Percentiles rank a stretch among this genome's conserved stretches.
phyloP scores from a whole-genome alignment of 2,797 vertebrate genomes.

The Emys orbicularis region DNA sequence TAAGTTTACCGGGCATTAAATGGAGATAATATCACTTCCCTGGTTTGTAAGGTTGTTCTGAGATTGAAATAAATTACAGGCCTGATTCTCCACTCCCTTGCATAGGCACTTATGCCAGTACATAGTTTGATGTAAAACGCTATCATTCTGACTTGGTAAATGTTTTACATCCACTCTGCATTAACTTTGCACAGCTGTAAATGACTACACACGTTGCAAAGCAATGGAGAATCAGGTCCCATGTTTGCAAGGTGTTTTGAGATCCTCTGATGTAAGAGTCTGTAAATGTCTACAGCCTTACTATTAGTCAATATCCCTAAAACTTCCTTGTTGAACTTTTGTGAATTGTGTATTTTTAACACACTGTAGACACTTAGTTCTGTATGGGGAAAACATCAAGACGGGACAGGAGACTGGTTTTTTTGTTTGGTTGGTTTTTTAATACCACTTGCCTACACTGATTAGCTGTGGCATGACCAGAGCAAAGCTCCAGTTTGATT shows the following conservation, averaged over 20 bases:
- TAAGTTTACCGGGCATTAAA: slow-evolving; percentile 23
- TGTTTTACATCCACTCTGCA: background rate
- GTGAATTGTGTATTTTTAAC: background rate
- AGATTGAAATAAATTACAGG: background rate
- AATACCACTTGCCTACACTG: background rate
- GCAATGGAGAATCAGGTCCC: background rate
- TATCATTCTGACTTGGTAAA: background rate
- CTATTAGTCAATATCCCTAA: background rate
- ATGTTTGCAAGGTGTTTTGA: background rate
- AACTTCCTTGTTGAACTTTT: background rate
- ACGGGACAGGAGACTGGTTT: background rate
- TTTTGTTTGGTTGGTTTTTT: background rate
- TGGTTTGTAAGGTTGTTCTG: background rate
- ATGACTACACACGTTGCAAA: background rate
- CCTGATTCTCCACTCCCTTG: background rate
- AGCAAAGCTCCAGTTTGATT: slow-evolving; percentile 35
- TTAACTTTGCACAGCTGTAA: background rate
- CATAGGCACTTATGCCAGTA: background rate
- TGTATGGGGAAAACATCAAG: slow-evolving; percentile 6
- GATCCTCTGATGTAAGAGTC: background rate
- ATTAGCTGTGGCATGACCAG: slow-evolving; percentile 10
- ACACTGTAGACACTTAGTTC: background rate
- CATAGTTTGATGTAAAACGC: background rate
- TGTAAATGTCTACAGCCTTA: background rate
- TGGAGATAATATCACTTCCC: background rate